Conservation (phyloP, 1,140 invertebrate species). For the Trinorchestia longiramus region DNA sequence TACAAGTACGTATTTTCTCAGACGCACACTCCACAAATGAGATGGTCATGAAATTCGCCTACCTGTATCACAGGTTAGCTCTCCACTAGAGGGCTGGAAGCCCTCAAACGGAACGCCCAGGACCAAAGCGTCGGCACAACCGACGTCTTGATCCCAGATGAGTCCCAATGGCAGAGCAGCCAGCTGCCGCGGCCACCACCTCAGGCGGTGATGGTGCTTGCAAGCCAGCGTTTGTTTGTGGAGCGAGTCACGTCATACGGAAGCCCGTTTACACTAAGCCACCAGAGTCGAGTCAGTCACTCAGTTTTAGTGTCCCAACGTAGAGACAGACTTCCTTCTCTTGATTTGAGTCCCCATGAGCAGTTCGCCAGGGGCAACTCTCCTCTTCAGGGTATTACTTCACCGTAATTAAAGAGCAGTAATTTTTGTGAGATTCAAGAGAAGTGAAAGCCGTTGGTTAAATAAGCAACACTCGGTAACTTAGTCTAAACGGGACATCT, state of each 20-base stretch:
- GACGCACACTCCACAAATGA: neutral
- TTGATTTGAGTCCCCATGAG: neutral
- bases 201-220: slow-evolving; percentile 51
- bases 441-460: neutral
- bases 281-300: slow-evolving; percentile 18
- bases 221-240: slow-evolving; percentile 51
- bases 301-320: neutral
- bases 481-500: neutral
- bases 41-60: slow-evolving; percentile 14
- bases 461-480: neutral
- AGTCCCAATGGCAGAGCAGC: slow-evolving; percentile 53
- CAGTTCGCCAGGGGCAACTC: neutral
- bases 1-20: neutral
- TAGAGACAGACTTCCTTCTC: neutral
- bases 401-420: neutral
- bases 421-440: neutral
- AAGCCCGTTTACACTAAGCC: slow-evolving; percentile 60
- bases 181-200: slow-evolving; percentile 63
- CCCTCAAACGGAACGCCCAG: slow-evolving; percentile 10
- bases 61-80: slow-evolving; percentile 39
- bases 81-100: neutral
- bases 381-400: neutral
- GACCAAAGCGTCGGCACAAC: slow-evolving; percentile 61
- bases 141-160: slow-evolving; percentile 55
- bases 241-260: slow-evolving; percentile 54